These are phyloP conservation scores for Synanthedon formicaeformis DNA, from an alignment of 2,888 invertebrate genomes.

Conservation along the genomic window DNA sequence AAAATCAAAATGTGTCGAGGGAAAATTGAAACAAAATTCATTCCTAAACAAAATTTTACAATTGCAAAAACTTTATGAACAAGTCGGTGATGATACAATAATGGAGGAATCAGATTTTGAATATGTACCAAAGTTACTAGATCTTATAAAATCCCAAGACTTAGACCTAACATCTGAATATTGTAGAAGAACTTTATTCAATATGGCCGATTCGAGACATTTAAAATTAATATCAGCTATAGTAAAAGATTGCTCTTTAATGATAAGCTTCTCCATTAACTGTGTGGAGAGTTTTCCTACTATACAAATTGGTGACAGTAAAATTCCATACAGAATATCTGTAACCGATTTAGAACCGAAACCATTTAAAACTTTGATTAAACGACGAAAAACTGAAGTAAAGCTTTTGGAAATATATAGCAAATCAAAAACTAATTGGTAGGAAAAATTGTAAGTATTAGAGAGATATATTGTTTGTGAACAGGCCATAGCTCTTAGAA, in stretches of 20 bases:
- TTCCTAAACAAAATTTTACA: conserved; percentile 33
- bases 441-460: background rate
- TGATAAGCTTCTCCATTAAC: conserved; percentile 65
- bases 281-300: conserved; percentile 19
- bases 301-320: conserved; percentile 33
- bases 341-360: conserved; percentile 80
- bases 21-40: conserved; percentile 12
- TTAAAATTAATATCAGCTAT: conserved; percentile 72
- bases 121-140: conserved; percentile 33
- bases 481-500: background rate
- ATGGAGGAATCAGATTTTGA: conserved; percentile 14
- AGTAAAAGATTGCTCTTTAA: conserved; percentile 78
- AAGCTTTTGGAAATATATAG: conserved; percentile 35
- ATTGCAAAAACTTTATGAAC: conserved; percentile 39
- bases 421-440: conserved; percentile 8
- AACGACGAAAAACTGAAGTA: conserved; percentile 36
- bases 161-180: conserved; percentile 18
- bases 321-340: conserved; percentile 64
- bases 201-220: conserved; percentile 18
- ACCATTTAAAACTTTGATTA: conserved; percentile 39
- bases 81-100: conserved; percentile 9
- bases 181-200: conserved; percentile 24
- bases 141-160: conserved; percentile 18
- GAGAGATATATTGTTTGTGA: background rate
- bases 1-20: conserved; percentile 18